Conservation (phyloP, 2,113 vertebrate genomes). For the Neotoma lepida region DNA sequence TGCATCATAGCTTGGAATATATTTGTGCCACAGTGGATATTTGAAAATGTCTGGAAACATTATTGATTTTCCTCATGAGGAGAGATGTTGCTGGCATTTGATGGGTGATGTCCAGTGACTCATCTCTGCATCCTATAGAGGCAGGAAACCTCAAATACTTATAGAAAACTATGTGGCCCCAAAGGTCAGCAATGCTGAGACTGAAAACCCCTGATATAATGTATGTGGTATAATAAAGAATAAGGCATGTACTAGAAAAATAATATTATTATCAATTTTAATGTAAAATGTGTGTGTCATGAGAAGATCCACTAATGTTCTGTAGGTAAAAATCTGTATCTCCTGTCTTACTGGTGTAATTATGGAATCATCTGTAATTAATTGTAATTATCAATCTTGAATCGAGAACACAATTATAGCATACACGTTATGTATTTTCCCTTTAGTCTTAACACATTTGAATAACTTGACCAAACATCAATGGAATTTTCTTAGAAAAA, state of each 20-base stretch:
- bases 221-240: not conserved
- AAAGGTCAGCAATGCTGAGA: not conserved
- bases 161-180: not conserved
- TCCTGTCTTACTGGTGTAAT: not conserved
- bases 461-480: not conserved
- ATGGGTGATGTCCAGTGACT: not conserved
- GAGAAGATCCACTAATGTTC: not conserved
- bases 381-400: not conserved
- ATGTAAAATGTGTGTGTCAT: not conserved
- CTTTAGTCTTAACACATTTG: not conserved
- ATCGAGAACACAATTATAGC: not conserved
- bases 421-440: not conserved
- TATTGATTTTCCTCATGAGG: not conserved
- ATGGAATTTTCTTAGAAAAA: not conserved
- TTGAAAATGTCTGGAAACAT: not conserved
- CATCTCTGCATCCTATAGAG: not conserved
- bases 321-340: not conserved
- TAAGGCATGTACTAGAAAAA: too few species aligned
- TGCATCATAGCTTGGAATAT: not conserved
- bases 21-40: not conserved
- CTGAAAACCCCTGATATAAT: not conserved
- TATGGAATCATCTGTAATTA: not conserved
- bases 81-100: not conserved
- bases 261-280: not conserved
- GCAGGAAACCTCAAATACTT: not conserved